phyloP scores from a whole-genome alignment of 2,797 vertebrate species.

The Miichthys miiuy region DNA sequence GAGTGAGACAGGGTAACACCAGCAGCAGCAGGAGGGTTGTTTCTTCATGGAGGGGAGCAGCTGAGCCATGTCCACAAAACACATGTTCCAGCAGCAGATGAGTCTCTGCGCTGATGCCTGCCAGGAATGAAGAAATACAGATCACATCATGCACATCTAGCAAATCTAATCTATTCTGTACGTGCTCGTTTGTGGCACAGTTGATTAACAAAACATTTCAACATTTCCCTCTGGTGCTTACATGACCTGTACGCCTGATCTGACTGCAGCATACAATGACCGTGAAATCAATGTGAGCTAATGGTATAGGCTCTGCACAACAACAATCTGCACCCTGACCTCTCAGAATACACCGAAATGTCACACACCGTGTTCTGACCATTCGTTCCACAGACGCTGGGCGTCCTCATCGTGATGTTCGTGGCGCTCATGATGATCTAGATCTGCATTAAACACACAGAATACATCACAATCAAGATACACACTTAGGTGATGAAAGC shows the following conservation, averaged over 20 bases:
- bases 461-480: not conserved
- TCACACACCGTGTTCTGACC: constrained; percentile 83
- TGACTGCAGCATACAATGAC: constrained; percentile 11
- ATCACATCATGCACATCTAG: not conserved
- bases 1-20: constrained; percentile 51
- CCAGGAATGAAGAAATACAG: constrained; percentile 20
- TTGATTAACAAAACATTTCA: constrained; percentile 33
- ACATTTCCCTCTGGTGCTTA: constrained; percentile 28
- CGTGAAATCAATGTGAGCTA: constrained; percentile 47
- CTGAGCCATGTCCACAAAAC: constrained; percentile 81
- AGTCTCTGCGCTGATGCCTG: constrained; percentile 84
- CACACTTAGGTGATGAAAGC: not conserved
- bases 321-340: not conserved
- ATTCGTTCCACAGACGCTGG: constrained; percentile 84
- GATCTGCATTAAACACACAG: constrained; percentile 66
- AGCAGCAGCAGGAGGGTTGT: constrained; percentile 33
- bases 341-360: not conserved
- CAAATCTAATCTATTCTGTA: not conserved
- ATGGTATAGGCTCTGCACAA: constrained; percentile 21
- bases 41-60: constrained; percentile 36
- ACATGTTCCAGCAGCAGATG: constrained; percentile 82
- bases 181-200: constrained; percentile 1
- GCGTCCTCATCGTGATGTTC: constrained; percentile 69
- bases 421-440: constrained; percentile 61
- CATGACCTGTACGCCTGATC: constrained; percentile 11